Evolutionary conservation across 30 jellyfish, hydroid and myxozoan genomes (phyloP).

Genomic region (Aurelia aurita): DNA sequence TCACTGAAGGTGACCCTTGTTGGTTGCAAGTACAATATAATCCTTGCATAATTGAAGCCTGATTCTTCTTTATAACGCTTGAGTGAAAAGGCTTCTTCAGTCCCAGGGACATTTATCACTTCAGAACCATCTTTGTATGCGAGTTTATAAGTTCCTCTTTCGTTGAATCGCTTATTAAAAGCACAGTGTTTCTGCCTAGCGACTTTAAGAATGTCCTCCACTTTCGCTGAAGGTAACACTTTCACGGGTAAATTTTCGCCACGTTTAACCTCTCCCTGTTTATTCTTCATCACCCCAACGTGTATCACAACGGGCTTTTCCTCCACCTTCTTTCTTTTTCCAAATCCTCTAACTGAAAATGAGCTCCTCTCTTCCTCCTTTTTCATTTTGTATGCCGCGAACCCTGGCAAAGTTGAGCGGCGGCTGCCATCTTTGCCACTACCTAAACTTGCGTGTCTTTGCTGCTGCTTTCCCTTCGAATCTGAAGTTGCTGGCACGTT

Average conservation of each 20-base stretch:
- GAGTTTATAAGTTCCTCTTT: background rate
- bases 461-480: too few relatives aligned
- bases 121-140: constrained; percentile 35
- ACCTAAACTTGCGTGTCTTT: too few relatives aligned
- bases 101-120: constrained; percentile 35
- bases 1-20: constrained; percentile 3
- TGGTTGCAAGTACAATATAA: constrained; percentile 3
- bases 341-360: too few relatives aligned
- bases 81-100: constrained; percentile 13
- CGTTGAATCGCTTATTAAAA: constrained; percentile 13
- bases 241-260: constrained; percentile 16
- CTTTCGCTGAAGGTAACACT: constrained; percentile 17
- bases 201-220: constrained; percentile 5
- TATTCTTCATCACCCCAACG: too few relatives aligned
- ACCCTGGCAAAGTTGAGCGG: too few relatives aligned
- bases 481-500: too few relatives aligned
- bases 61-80: constrained; percentile 21
- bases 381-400: too few relatives aligned
- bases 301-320: too few relatives aligned
- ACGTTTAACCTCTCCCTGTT: constrained; percentile 19
- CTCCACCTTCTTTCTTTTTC: too few relatives aligned
- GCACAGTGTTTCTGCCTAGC: constrained; percentile 33
- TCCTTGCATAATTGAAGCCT: constrained; percentile 23
- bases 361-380: too few relatives aligned
- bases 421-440: too few relatives aligned